A percentile compares a stretch with the other conserved stretches of the same genome.
Evolutionary conservation across 2,888 invertebrate genomes (phyloP).

Genomic region (Nowickia ferox): DNA sequence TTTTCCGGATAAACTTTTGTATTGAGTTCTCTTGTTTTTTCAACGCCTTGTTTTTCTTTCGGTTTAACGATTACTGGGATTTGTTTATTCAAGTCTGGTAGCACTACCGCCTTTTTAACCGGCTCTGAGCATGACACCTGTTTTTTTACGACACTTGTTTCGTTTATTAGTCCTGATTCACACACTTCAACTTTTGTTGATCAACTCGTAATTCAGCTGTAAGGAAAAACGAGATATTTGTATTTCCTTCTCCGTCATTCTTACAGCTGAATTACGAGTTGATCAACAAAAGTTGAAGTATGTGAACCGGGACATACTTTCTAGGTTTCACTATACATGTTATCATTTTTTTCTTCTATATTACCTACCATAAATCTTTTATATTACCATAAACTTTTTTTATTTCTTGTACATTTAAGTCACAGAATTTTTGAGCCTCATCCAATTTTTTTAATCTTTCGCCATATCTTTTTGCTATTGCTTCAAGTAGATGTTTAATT

Average conservation of each 20-base stretch:
- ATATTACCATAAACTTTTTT: neutral
- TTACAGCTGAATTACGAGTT: too few relatives aligned
- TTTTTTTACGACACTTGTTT: neutral
- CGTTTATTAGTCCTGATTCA: too few relatives aligned
- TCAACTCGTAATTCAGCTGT: too few relatives aligned
- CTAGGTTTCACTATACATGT: neutral
- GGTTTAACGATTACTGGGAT: conserved; percentile 2
- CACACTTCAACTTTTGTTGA: too few relatives aligned
- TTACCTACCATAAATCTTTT: neutral
- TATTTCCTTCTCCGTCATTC: too few relatives aligned
- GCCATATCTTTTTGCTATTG: neutral
- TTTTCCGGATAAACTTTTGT: neutral
- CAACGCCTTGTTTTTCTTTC: neutral
- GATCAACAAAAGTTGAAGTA: too few relatives aligned
- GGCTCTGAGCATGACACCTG: neutral
- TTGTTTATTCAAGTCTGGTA: neutral
- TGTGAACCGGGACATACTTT: too few relatives aligned
- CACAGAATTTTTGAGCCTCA: neutral
- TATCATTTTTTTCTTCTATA: neutral
- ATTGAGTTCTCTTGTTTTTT: neutral
- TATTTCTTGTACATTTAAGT: neutral
- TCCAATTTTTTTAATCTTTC: neutral
- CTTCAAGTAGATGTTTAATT: neutral
- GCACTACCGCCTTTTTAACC: neutral
- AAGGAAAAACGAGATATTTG: too few relatives aligned